Percentiles rank a stretch among this genome's conserved stretches.
Evolutionary conservation across 1,140 invertebrate genomes (phyloP).

Genomic region (Melanaphis sacchari): DNA sequence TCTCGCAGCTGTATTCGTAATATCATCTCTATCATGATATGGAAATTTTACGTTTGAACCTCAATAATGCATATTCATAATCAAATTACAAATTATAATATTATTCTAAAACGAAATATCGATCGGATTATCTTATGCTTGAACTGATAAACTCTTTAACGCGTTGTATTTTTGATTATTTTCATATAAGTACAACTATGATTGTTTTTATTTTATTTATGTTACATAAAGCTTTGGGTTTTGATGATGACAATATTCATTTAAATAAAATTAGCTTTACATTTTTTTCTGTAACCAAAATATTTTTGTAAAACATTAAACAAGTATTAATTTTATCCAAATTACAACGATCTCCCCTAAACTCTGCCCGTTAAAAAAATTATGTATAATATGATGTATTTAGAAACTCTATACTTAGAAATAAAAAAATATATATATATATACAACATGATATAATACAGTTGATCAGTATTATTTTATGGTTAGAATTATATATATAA

Average conservation of each 20-base stretch:
- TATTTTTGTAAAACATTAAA: background rate
- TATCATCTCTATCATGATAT: conserved; percentile 12
- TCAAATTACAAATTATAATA: conserved; percentile 38
- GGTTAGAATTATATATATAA: no score
- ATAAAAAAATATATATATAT: no score
- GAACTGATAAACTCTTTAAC: background rate
- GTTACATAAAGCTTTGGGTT: background rate
- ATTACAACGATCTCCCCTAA: background rate
- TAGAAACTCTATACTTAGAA: no score
- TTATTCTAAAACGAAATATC: background rate
- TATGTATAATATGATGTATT: no score
- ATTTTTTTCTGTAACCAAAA: background rate
- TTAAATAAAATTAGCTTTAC: background rate
- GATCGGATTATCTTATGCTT: background rate
- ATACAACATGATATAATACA: no score
- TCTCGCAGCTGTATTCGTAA: background rate
- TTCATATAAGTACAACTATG: background rate
- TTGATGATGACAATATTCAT: background rate
- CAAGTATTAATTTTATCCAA: background rate
- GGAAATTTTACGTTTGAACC: conserved; percentile 21
- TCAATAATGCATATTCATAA: conserved; percentile 33
- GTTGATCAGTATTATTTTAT: no score
- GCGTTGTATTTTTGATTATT: background rate
- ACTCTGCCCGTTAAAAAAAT: background rate
- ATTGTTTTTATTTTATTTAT: background rate